These are phyloP conservation scores for Diploscapter pachys DNA, from an alignment of 1,140 invertebrate genomes.

Conservation along the genomic window DNA sequence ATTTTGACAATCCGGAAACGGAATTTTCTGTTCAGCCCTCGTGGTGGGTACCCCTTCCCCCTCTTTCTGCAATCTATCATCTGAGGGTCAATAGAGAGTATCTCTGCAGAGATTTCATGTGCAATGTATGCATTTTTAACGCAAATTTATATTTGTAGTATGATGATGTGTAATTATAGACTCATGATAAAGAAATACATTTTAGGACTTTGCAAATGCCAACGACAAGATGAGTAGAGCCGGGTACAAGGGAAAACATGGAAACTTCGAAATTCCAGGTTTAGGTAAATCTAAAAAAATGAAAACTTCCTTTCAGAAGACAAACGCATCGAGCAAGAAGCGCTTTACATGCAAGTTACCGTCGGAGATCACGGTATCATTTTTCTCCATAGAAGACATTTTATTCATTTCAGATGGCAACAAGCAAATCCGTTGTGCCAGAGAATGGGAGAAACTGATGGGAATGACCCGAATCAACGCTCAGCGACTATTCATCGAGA, in stretches of 20 bases:
- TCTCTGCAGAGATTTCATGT: no score
- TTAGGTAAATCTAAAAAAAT: no score
- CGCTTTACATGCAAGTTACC: constrained; percentile 41
- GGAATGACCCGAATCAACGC: constrained; percentile 32
- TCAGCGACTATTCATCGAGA: constrained; percentile 35
- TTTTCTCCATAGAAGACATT: no score
- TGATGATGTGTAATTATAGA: neutral
- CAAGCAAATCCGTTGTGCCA: constrained; percentile 16
- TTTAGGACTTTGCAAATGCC: constrained; percentile 43
- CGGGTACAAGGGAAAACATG: constrained; percentile 40
- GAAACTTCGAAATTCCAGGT: constrained; percentile 36
- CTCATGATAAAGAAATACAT: neutral
- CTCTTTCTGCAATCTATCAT: no score
- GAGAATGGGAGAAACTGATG: constrained; percentile 34
- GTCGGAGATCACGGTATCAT: constrained; percentile 40
- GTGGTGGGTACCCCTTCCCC: no score
- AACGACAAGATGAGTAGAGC: constrained; percentile 40
- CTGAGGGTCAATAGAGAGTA: no score
- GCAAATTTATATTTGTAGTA: no score
- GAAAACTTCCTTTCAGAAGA: constrained; percentile 1
- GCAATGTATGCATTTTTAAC: no score
- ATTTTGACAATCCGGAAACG: no score
- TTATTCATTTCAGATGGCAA: constrained; percentile 28
- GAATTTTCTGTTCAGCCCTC: no score
- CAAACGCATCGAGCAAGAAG: constrained; percentile 21